These are phyloP conservation scores for Cynodonichthys magdalenae DNA, from an alignment of 2,797 vertebrate species.

Conservation along the genomic window DNA sequence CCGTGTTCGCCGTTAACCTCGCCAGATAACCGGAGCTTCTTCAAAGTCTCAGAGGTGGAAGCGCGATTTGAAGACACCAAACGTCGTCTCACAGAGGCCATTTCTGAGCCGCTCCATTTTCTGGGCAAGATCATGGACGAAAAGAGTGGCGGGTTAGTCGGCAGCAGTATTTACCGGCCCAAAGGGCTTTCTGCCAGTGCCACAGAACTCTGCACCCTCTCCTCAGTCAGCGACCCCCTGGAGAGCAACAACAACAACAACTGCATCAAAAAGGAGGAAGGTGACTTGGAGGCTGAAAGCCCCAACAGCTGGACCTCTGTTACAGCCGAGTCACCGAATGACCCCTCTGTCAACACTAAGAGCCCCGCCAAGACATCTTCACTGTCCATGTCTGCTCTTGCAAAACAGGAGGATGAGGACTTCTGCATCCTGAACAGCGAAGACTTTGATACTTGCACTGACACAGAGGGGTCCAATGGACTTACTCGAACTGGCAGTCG, in stretches of 20 bases:
- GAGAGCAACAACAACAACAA: constrained; percentile 93
- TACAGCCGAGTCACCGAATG: constrained; percentile 34
- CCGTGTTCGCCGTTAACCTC: constrained; percentile 92
- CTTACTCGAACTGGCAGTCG: constrained; percentile 37
- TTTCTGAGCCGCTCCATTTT: constrained; percentile 93
- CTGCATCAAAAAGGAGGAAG: constrained; percentile 97
- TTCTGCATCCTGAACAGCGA: constrained; percentile 91
- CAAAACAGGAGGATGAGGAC: constrained; percentile 93
- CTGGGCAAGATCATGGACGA: constrained; percentile 98
- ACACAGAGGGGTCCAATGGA: constrained; percentile 74
- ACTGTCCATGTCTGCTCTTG: constrained; percentile 85
- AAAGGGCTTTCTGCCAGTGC: constrained; percentile 93
- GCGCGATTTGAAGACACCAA: constrained; percentile 96
- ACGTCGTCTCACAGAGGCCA: constrained; percentile 93
- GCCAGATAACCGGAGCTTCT: constrained; percentile 92
- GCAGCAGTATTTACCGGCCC: constrained; percentile 81
- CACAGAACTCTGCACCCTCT: constrained; percentile 89
- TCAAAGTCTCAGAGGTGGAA: constrained; percentile 97
- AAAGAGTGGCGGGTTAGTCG: constrained; percentile 80
- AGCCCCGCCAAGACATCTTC: constrained; percentile 57
- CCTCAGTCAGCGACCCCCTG: constrained; percentile 86
- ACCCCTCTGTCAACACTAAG: constrained; percentile 43
- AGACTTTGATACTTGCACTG: constrained; percentile 86
- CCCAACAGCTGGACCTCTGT: constrained; percentile 61
- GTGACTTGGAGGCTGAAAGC: constrained; percentile 82